phyloP scores from a whole-genome alignment of 2,888 invertebrate genomes.

The Spialia ferax region DNA sequence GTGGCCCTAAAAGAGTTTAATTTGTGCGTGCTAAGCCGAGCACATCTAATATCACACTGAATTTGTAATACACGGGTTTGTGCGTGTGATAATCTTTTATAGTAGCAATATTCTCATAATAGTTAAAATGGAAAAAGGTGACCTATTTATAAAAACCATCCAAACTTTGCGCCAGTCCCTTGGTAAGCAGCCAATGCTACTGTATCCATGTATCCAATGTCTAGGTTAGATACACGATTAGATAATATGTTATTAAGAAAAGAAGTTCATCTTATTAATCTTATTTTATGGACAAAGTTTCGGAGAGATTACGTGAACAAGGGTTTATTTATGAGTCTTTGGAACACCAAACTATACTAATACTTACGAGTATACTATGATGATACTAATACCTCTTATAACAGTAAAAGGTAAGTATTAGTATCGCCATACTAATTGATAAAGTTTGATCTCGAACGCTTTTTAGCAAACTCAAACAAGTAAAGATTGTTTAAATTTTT shows the following conservation, averaged over 20 bases:
- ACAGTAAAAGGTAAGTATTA: too few species aligned
- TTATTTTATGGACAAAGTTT: slow-evolving; percentile 21
- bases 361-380: too few species aligned
- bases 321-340: background rate
- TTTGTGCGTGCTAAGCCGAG: too few species aligned
- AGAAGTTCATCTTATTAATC: slow-evolving; percentile 5
- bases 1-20: too few species aligned
- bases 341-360: background rate
- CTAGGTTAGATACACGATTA: slow-evolving; percentile 23
- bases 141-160: slow-evolving; percentile 23
- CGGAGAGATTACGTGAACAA: slow-evolving; percentile 15
- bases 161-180: slow-evolving; percentile 12
- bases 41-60: background rate
- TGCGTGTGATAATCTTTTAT: too few species aligned
- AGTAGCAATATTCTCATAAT: background rate
- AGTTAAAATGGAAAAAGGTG: slow-evolving; percentile 14
- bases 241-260: background rate
- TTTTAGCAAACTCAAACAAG: background rate
- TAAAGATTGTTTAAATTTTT: background rate
- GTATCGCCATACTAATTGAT: background rate
- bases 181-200: slow-evolving; percentile 17
- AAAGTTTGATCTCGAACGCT: background rate
- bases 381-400: background rate
- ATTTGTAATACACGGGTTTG: background rate
- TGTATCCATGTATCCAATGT: slow-evolving; percentile 25